phyloP scores from a whole-genome alignment of 1,140 invertebrate species.

The Danaus melanippus region DNA sequence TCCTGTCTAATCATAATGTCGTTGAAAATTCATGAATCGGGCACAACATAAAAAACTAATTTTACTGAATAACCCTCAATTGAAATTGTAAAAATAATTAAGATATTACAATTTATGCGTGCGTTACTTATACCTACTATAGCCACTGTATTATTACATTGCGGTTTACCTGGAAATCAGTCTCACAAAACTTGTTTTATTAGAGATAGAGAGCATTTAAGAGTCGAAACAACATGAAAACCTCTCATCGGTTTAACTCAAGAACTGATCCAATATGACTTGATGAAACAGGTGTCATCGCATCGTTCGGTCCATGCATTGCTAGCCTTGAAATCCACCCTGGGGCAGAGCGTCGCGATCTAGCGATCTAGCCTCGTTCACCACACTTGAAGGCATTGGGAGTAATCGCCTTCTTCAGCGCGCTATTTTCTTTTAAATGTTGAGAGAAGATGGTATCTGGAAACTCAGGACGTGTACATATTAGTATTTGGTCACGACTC shows the following conservation, averaged over 20 bases:
- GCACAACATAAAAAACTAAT: no score
- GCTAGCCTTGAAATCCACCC: not conserved
- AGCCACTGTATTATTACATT: not conserved
- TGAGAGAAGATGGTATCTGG: no score
- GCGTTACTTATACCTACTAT: slow-evolving; percentile 2
- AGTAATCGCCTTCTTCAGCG: no score
- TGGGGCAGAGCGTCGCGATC: slow-evolving; percentile 7
- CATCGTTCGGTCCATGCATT: not conserved
- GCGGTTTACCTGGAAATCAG: slow-evolving; percentile 5
- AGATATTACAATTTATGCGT: slow-evolving; percentile 4
- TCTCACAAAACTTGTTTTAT: slow-evolving; percentile 7
- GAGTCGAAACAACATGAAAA: slow-evolving; percentile 21
- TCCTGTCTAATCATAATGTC: slow-evolving; percentile 11
- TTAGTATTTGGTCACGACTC: no score
- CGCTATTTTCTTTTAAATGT: no score
- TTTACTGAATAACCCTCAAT: slow-evolving; percentile 9
- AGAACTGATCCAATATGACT: slow-evolving; percentile 8
- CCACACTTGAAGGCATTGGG: slow-evolving; percentile 8
- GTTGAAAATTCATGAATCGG: slow-evolving; percentile 3
- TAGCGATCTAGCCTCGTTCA: slow-evolving; percentile 12
- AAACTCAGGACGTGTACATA: no score
- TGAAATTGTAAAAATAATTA: slow-evolving; percentile 7
- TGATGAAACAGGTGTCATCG: slow-evolving; percentile 11
- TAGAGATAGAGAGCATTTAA: slow-evolving; percentile 16
- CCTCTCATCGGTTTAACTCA: slow-evolving; percentile 15